Base-by-base conservation (phyloP, 1,140 invertebrate species). In the Harpegnathos saltator region DNA sequence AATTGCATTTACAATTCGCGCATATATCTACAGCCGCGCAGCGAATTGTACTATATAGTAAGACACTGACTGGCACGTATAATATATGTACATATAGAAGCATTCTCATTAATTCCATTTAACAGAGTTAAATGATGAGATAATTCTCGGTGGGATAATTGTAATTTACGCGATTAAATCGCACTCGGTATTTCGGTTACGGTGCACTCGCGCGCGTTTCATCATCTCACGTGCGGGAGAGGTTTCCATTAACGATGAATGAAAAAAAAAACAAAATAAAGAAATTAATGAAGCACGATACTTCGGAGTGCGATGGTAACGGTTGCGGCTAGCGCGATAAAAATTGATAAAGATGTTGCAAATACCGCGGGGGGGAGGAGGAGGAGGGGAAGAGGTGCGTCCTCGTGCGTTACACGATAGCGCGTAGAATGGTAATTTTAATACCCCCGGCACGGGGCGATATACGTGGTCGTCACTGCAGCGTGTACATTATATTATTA, bases 1-100 rank as follows among this genome's bases (percentile, higher is more conserved):
- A 80, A 80, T 80, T 80, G 75, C 65, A 65, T 80, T 80, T 80
- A 69, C 75, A 69, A 71, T 71, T 58, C 52, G 75, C 24, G 3
- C 63, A 56, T 71, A 71, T 80, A 54, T 52, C 14, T 69, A 80
- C 50, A 38, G 65, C 52, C 7, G 22, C 7, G 22, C 29, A 26
- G 22, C 33, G 33, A 68, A 52, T 26, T 78, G 33, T 58, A 44
- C 50, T 19, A 38, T 19, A 1, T 24, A 29, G 75, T 71, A 58
- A 58, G 52, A 80, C 52, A 71, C 22, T 14, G 24, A 80, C 75
- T 29, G 58, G 48, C 65, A 48, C n/a, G n/a, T n/a, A n/a, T n/a
- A n/a, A n/a, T n/a, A n/a, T n/a, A n/a, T n/a, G n/a, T n/a, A n/a
- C 61, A 71, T 71, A 44, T 11, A 44, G 52, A 24, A n/a, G 52